Percentiles rank a stretch among this genome's conserved stretches.
phyloP scores from a whole-genome alignment of 2,888 invertebrate species.

The Cephus nigrinus region DNA sequence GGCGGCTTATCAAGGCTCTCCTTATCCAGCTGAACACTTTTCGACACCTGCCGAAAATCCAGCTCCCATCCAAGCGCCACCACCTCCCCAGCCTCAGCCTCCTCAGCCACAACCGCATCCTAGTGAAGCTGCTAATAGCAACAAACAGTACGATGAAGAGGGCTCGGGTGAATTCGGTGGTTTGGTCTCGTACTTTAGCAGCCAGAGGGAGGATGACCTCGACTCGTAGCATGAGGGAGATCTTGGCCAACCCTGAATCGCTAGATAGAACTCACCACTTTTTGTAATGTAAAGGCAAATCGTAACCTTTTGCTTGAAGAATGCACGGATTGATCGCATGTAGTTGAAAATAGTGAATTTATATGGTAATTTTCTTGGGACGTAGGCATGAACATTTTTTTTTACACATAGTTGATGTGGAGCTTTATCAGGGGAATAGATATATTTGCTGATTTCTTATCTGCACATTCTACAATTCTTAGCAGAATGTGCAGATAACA shows the following conservation, averaged over 20 bases:
- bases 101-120: conserved; percentile 34
- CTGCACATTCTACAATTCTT: background rate
- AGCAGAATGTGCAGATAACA: background rate
- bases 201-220: conserved; percentile 88
- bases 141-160: conserved; percentile 69
- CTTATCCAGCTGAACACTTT: conserved; percentile 53
- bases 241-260: conserved; percentile 48
- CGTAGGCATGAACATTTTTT: conserved; percentile 12
- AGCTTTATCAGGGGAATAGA: conserved; percentile 14
- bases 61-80: conserved; percentile 40
- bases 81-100: conserved; percentile 34
- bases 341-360: background rate
- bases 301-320: background rate
- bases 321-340: background rate
- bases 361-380: background rate
- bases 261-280: background rate
- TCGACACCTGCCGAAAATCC: conserved; percentile 39
- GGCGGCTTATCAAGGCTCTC: conserved; percentile 64
- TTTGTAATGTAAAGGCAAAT: background rate
- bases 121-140: conserved; percentile 47
- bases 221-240: conserved; percentile 76
- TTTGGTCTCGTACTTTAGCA: conserved; percentile 91
- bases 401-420: background rate
- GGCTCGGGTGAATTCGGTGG: conserved; percentile 86
- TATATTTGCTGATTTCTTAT: background rate